Base-by-base conservation (phyloP, 2,888 invertebrate species). In the Papilio elwesi region DNA sequence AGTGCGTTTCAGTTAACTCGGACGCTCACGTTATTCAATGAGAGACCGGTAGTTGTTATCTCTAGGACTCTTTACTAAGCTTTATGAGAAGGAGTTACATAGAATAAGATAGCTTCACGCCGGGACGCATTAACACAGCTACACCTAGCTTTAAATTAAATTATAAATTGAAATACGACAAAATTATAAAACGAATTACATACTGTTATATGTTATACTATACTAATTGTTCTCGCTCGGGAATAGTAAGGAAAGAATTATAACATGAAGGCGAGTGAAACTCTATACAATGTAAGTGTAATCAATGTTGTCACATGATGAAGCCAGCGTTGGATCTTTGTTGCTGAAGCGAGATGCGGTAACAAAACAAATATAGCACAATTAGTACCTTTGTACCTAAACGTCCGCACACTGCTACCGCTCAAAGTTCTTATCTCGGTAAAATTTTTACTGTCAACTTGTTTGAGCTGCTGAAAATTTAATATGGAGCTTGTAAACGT, bases 381-480 rank as follows among this genome's bases (percentile, higher is more conserved):
- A 63, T 49, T 65, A 64, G 51, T 55, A 55, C 73, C 72, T 53
- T 71, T 73, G 52, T 59, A 68, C 53, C 73, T 64, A 68, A 70
- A 62, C 59, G 59, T 62, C 67, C 70, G 9, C 6, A 78, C 76
- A 74, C 69, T 76, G 4, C 11, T 52, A 10, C 48, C 51, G 49
- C 53, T 6, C 8, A 78, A 77, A 78, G 76, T 79, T 81, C 81
- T 83, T 82, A 83, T 81, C 80, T 81, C 78, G 78, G 81, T 81
- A 76, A 82, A 80, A 81, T 80, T 83, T 85, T 85, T 83, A 85
- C 83, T 82, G 82, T 81, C 78, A 80, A 80, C 82, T 84, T 83
- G 81, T 85, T 82, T 82, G 78, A 82, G 82, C 77, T 82, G 59
- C 75, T 81, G 82, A 84, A 84, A 84, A 81, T 84, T 81, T 83